A percentile compares a stretch with the other conserved stretches of the same genome.
Evolutionary conservation across 2,113 vertebrate species (phyloP).

Genomic region (Anguilla japonica): DNA sequence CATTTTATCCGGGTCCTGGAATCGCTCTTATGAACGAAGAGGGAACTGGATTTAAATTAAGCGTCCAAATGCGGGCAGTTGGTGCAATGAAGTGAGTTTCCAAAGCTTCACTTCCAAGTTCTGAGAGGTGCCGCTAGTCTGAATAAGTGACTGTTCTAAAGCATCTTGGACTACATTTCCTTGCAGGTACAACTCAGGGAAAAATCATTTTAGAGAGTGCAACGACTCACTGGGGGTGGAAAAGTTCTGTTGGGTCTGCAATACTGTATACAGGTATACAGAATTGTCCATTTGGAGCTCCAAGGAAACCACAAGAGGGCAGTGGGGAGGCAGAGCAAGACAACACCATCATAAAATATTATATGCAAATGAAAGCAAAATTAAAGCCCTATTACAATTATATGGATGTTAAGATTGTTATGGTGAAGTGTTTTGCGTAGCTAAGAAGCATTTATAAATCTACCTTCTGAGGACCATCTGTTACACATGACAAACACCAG

Average conservation of each 20-base stretch:
- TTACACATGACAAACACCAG: neutral
- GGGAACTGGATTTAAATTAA: constrained; percentile 5
- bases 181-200: neutral
- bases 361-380: neutral
- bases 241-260: no score
- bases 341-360: neutral
- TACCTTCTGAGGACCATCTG: neutral
- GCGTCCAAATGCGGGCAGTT: neutral
- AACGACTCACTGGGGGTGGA: neutral
- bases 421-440: neutral
- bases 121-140: neutral
- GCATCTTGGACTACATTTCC: constrained; percentile 36
- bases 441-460: neutral
- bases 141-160: constrained; percentile 12
- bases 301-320: constrained; percentile 43
- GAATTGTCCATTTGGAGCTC: neutral
- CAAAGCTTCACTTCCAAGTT: neutral
- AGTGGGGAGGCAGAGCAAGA: constrained; percentile 29
- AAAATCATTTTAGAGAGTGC: neutral
- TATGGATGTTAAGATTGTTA: neutral
- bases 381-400: neutral
- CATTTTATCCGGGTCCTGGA: neutral
- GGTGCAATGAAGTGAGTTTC: neutral
- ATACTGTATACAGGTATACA: no score
- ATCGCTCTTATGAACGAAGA: neutral